phyloP scores from a whole-genome alignment of 1,140 invertebrate species.

The Drosophila punjabiensis region DNA sequence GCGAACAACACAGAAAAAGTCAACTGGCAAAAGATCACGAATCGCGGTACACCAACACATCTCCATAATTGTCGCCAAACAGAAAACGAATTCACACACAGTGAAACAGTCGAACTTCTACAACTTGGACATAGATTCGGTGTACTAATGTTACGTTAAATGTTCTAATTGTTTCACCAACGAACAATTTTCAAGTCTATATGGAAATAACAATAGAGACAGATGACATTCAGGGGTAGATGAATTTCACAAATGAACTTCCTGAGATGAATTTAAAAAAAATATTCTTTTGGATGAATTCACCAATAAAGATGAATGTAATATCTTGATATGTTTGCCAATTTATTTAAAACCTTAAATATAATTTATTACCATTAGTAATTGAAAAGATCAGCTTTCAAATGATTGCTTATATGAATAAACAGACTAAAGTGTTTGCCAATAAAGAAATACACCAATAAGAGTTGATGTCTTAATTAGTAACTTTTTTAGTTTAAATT shows the following conservation, averaged over 20 bases:
- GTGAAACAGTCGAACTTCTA: slow-evolving; percentile 21
- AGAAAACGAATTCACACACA: slow-evolving; percentile 64
- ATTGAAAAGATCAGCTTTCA: background rate
- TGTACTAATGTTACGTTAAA: background rate
- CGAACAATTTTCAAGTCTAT: too few relatives aligned
- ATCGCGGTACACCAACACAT: slow-evolving; percentile 56
- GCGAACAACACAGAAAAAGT: slow-evolving; percentile 48
- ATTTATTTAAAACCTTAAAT: too few relatives aligned
- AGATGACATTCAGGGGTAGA: background rate
- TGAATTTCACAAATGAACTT: background rate
- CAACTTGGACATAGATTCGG: background rate
- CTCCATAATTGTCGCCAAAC: slow-evolving; percentile 60
- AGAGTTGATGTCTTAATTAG: background rate
- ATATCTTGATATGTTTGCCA: too few relatives aligned
- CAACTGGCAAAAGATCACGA: slow-evolving; percentile 77
- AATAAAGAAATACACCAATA: background rate
- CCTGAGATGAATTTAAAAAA: background rate
- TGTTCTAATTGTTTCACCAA: background rate
- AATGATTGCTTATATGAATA: background rate
- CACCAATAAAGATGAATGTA: background rate
- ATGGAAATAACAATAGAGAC: background rate
- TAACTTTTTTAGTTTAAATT: background rate
- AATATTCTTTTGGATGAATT: background rate
- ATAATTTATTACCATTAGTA: background rate
- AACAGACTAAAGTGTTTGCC: background rate